These are phyloP conservation scores for Calyptomena viridis DNA, from an alignment of 2,113 vertebrate genomes.

Conservation along the genomic window DNA sequence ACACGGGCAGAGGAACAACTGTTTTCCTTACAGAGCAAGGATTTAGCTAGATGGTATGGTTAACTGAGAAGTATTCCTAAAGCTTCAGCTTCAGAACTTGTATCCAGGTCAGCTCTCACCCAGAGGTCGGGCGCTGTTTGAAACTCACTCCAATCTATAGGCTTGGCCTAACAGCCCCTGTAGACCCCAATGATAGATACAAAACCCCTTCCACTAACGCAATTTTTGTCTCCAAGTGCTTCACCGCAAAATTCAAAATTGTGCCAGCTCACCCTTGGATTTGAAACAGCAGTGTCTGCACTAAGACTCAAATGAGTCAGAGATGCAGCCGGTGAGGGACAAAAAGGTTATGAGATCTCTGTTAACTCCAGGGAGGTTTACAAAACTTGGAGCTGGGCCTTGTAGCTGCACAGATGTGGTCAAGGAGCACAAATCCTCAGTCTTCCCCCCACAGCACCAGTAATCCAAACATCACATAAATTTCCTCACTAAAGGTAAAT, in stretches of 20 bases:
- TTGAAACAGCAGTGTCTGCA: background rate
- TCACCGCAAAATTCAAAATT: background rate
- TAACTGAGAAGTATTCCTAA: background rate
- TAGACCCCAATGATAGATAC: background rate
- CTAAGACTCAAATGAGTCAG: background rate
- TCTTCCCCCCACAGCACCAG: background rate
- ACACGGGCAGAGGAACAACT: background rate
- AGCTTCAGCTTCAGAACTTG: background rate
- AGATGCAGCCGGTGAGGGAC: background rate
- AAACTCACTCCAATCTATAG: accelerated
- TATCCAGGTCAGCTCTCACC: background rate
- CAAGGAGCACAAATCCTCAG: background rate
- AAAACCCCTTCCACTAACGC: background rate
- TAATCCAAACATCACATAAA: background rate
- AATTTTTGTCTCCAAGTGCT: background rate
- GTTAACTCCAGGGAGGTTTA: background rate
- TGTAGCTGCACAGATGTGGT: background rate
- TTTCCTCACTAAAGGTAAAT: background rate
- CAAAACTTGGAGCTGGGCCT: background rate
- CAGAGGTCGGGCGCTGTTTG: background rate
- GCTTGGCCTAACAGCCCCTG: background rate
- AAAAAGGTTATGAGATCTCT: background rate
- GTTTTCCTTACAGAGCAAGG: background rate
- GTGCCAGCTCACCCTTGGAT: background rate
- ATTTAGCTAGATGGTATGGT: background rate